Conservation (phyloP, 2,113 vertebrate species). For the Dendrocopos noguchii region DNA sequence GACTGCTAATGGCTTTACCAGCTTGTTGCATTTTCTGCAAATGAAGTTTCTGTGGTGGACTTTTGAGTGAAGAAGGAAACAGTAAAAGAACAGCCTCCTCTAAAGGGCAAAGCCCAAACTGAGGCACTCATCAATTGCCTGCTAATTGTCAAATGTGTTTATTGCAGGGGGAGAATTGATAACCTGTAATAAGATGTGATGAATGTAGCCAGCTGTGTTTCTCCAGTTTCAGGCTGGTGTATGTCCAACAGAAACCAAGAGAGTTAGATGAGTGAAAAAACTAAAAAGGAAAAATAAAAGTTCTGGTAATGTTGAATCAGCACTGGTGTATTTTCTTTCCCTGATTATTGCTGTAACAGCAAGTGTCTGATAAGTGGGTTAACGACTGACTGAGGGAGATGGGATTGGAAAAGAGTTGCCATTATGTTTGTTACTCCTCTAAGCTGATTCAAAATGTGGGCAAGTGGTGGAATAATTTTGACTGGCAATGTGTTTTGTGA, state of each 20-base stretch:
- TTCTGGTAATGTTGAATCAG: conserved; percentile 44
- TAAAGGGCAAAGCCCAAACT: background rate
- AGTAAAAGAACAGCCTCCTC: background rate
- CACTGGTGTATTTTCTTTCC: conserved; percentile 34
- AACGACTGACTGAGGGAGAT: conserved; percentile 35
- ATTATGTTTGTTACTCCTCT: conserved; percentile 23
- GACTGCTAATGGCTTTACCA: conserved; percentile 57
- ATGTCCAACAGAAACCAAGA: conserved; percentile 47
- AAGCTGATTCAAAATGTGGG: conserved; percentile 22
- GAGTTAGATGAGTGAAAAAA: background rate
- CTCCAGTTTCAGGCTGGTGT: conserved; percentile 44
- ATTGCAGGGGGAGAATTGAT: conserved; percentile 30
- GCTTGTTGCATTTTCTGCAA: conserved; percentile 5
- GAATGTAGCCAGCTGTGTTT: conserved; percentile 47
- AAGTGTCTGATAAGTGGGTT: conserved; percentile 52
- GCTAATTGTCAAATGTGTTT: conserved; percentile 69
- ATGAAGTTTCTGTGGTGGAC: background rate
- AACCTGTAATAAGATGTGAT: conserved; percentile 53
- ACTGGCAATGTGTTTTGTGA: conserved; percentile 2
- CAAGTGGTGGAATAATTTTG: conserved; percentile 29
- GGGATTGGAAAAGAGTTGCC: conserved; percentile 32
- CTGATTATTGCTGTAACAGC: conserved; percentile 55
- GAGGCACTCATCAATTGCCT: conserved; percentile 15
- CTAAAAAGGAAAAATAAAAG: background rate
- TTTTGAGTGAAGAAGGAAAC: background rate